phyloP scores from a whole-genome alignment of 1,140 invertebrate genomes.

The Belonocnema kinseyi region DNA sequence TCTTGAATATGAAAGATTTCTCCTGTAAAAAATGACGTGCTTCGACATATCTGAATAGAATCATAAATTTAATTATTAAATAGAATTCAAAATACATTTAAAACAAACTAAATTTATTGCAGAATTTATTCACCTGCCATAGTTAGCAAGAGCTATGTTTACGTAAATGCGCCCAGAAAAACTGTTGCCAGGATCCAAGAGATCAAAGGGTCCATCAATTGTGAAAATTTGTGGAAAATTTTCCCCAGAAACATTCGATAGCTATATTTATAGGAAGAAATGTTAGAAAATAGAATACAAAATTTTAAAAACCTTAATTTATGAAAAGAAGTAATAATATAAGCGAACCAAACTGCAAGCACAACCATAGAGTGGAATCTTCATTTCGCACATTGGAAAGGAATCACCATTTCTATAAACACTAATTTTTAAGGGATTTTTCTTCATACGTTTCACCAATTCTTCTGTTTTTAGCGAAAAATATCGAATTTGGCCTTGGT shows the following conservation, averaged over 20 bases:
- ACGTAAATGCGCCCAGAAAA: constrained; percentile 34
- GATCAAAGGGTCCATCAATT: constrained; percentile 42
- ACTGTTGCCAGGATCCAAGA: constrained; percentile 44
- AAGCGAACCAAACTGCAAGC: constrained; percentile 40
- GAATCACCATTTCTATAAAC: constrained; percentile 36
- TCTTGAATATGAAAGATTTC: neutral
- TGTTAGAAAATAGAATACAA: neutral
- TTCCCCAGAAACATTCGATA: neutral
- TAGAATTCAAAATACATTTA: neutral
- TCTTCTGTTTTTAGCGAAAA: constrained; percentile 8
- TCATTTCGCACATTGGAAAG: constrained; percentile 38
- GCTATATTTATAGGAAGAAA: neutral
- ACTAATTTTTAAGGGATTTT: constrained; percentile 38
- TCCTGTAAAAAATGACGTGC: neutral
- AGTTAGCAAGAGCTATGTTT: neutral
- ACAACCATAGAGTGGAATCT: constrained; percentile 41
- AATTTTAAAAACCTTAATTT: neutral
- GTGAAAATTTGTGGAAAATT: constrained; percentile 20
- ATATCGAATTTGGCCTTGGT: constrained; percentile 35
- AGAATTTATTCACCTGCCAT: neutral
- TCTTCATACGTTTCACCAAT: constrained; percentile 28
- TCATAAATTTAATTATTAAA: neutral
- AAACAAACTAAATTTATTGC: neutral
- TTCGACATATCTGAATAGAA: neutral
- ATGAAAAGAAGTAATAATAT: neutral